Conservation (phyloP, 2,888 invertebrate species). For the Drosophila anomelani region DNA sequence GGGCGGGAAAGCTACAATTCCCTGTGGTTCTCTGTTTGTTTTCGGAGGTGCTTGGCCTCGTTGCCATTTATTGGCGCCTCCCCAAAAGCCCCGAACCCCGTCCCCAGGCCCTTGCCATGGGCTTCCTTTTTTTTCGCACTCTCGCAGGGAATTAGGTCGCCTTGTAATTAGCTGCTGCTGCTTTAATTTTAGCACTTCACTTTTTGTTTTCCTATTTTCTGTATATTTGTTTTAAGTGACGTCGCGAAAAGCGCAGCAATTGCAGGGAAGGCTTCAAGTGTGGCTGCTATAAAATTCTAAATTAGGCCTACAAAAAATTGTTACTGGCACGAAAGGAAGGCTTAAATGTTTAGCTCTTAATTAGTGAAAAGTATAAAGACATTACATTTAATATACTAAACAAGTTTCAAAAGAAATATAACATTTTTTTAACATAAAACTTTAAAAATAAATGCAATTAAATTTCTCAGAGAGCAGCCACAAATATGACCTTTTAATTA, state of each 20-base stretch:
- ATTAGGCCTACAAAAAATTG: not conserved
- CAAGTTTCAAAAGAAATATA: not conserved
- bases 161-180: constrained; percentile 73
- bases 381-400: too few species aligned
- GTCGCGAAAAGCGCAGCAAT: constrained; percentile 39
- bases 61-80: constrained; percentile 73
- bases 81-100: constrained; percentile 40
- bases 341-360: constrained; percentile 9
- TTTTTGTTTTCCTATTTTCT: constrained; percentile 17
- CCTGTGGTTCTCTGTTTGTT: constrained; percentile 68
- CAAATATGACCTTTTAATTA: constrained; percentile 9
- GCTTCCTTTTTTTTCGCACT: constrained; percentile 55
- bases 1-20: constrained; percentile 54
- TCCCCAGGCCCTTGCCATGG: not conserved
- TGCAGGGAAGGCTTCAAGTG: constrained; percentile 25
- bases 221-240: constrained; percentile 52
- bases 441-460: not conserved
- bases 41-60: constrained; percentile 74
- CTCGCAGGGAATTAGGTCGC: constrained; percentile 67
- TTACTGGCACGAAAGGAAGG: not conserved
- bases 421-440: too few species aligned
- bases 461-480: not conserved
- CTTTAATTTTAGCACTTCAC: constrained; percentile 62
- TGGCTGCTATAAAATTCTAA: constrained; percentile 16
- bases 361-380: not conserved